phyloP scores from a whole-genome alignment of 2,797 vertebrate species.

The Periophthalmus magnuspinnatus region DNA sequence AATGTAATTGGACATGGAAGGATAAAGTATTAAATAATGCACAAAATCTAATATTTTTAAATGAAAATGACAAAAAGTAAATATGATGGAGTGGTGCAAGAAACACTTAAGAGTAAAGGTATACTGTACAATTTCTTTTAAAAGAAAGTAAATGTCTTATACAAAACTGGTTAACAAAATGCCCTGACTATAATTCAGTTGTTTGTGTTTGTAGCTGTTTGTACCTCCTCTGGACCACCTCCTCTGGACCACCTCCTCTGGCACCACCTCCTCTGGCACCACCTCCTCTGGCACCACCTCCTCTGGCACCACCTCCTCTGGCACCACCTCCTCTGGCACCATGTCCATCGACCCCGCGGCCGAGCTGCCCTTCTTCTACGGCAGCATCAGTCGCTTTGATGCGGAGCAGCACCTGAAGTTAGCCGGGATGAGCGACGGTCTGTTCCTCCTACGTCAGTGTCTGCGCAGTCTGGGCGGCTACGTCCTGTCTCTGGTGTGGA shows the following conservation, averaged over 20 bases:
- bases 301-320: constrained; percentile 53
- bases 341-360: constrained; percentile 87
- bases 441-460: constrained; percentile 93
- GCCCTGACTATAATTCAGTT: too few relatives aligned
- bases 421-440: constrained; percentile 89
- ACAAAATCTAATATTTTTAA: too few relatives aligned
- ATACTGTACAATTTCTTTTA: too few relatives aligned
- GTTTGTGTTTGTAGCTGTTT: too few relatives aligned
- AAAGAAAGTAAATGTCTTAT: too few relatives aligned
- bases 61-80: too few relatives aligned
- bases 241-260: too few relatives aligned
- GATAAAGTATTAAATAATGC: too few relatives aligned
- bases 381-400: constrained; percentile 89
- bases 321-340: constrained; percentile 9
- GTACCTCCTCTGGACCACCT: neutral
- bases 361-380: constrained; percentile 94
- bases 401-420: constrained; percentile 93
- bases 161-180: too few relatives aligned
- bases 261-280: constrained; percentile 53
- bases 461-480: constrained; percentile 94
- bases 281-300: constrained; percentile 74
- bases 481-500: constrained; percentile 88
- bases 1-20: too few relatives aligned
- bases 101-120: too few relatives aligned
- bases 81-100: too few relatives aligned